Evolutionary conservation across 2,797 vertebrate genomes (phyloP).

Genomic region (Pitangus sulphuratus): DNA sequence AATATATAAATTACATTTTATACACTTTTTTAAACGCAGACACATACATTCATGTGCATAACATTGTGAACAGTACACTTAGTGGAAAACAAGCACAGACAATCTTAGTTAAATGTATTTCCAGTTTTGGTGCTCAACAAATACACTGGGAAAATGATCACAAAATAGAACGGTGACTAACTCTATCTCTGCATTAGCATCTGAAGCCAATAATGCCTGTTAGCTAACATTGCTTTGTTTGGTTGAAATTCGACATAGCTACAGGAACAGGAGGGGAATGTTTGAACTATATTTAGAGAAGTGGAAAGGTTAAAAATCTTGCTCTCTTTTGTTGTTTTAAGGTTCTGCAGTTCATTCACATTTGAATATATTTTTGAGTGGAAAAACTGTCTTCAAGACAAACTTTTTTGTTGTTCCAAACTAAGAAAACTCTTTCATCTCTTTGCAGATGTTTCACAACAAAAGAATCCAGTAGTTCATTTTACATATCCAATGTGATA

Average conservation of each 20-base stretch:
- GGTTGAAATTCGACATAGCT: constrained; percentile 23
- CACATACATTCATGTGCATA: constrained; percentile 73
- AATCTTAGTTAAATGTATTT: constrained; percentile 69
- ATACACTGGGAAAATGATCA: constrained; percentile 64
- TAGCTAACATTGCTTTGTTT: constrained; percentile 40
- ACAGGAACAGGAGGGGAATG: constrained; percentile 19
- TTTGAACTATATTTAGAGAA: constrained; percentile 42
- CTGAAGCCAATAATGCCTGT: constrained; percentile 50
- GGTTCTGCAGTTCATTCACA: constrained; percentile 44
- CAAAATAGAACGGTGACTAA: constrained; percentile 53
- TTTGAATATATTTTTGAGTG: constrained; percentile 8
- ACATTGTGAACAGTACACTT: constrained; percentile 60
- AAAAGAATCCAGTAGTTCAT: constrained; percentile 42
- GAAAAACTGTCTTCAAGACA: not conserved
- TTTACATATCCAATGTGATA: constrained; percentile 37
- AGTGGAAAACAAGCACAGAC: constrained; percentile 65
- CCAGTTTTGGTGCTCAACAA: constrained; percentile 73
- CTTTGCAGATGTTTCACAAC: constrained; percentile 33
- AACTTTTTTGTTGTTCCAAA: constrained; percentile 11
- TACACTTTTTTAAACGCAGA: constrained; percentile 68
- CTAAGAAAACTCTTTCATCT: constrained; percentile 51
- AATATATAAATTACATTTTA: constrained; percentile 74
- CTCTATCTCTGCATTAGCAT: constrained; percentile 52
- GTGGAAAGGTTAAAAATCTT: constrained; percentile 17
- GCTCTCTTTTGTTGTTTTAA: not conserved